Evolutionary conservation across 1,140 invertebrate genomes (phyloP), one percentile per base, ranked within the genome.

Genomic region (Paraescarpia echinospica): DNA sequence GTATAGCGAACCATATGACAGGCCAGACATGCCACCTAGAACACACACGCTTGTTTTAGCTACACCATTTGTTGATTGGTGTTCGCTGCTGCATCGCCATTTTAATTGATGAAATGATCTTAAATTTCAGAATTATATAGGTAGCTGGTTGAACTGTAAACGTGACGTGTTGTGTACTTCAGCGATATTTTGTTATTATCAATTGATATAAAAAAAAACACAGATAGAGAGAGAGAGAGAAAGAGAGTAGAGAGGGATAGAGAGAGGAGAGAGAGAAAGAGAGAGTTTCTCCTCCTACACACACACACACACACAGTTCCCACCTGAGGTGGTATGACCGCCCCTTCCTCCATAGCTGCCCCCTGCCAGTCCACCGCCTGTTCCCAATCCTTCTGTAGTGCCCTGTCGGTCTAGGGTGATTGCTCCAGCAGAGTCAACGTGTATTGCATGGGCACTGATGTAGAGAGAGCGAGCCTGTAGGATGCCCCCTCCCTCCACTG

Each of bases 401-500:
- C 94, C 94, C n/a, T 92, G 77, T 48, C 93, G 93, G 92, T 92
- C 93, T 18, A 94, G 93, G 27, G 89, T 92, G 9, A 95, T 35
- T 12, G 89, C 35, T 77, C 94, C 94, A 41, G 91, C 91, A 92
- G 91, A 92, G 89, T 95, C 94, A 22, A 95, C 93, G 88, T 94
- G 93, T 22, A 95, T n/a, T 91, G 94, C 93, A 90, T 93, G 93
- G 18, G 94, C 93, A 27, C 59, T 92, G 6, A 95, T 92, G 41
- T 94, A 90, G 22, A 95, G 92, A 33, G 94, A 94, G 88, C 93
- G 92, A 8, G 93, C 94, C 18, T 34, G 92, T 18, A 95, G n/a
- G 22, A 35, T 59, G 6, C 94, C 94, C 59, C 93, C 94, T 34
- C 94, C 94, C 92, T 95, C 94, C 1, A 95, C 59, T 18, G 59